Conservation (phyloP, 2,888 invertebrate species). For the Plusia festucae region DNA sequence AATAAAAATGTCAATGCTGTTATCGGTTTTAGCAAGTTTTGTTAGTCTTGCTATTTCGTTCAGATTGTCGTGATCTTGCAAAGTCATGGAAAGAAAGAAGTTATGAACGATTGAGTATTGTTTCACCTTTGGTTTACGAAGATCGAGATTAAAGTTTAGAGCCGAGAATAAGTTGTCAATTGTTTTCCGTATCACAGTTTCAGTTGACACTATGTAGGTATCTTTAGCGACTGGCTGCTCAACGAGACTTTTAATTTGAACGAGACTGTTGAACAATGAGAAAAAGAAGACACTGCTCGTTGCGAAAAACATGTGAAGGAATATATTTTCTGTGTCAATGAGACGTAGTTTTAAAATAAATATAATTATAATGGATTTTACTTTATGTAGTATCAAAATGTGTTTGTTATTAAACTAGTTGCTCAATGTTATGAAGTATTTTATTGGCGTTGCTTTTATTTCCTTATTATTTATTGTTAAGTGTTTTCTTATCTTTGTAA, state of each 20-base stretch:
- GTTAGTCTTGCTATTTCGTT: constrained; percentile 66
- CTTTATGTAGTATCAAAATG: constrained; percentile 23
- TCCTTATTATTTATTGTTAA: constrained; percentile 15
- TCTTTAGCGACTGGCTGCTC: constrained; percentile 57
- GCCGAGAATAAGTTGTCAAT: constrained; percentile 68
- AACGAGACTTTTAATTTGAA: constrained; percentile 48
- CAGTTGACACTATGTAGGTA: constrained; percentile 61
- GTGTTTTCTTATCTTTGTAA: constrained; percentile 17
- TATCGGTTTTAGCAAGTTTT: constrained; percentile 59
- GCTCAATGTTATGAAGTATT: constrained; percentile 34
- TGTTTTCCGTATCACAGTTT: constrained; percentile 62
- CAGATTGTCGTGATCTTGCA: constrained; percentile 66
- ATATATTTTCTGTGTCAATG: constrained; percentile 13
- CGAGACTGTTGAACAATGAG: constrained; percentile 32
- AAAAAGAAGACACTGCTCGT: constrained; percentile 36
- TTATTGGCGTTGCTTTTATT: constrained; percentile 21
- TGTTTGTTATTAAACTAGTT: constrained; percentile 40
- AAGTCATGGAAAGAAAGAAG: constrained; percentile 68
- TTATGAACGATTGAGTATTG: constrained; percentile 70
- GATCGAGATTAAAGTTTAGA: constrained; percentile 62
- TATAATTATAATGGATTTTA: constrained; percentile 18
- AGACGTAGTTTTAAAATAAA: constrained; percentile 19
- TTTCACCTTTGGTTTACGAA: constrained; percentile 60
- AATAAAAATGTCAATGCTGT: constrained; percentile 67
- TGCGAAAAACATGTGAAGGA: constrained; percentile 44